Evolutionary conservation across 92 coral and sea anemone species (phyloP).

Genomic region (Pocillopora grandis): DNA sequence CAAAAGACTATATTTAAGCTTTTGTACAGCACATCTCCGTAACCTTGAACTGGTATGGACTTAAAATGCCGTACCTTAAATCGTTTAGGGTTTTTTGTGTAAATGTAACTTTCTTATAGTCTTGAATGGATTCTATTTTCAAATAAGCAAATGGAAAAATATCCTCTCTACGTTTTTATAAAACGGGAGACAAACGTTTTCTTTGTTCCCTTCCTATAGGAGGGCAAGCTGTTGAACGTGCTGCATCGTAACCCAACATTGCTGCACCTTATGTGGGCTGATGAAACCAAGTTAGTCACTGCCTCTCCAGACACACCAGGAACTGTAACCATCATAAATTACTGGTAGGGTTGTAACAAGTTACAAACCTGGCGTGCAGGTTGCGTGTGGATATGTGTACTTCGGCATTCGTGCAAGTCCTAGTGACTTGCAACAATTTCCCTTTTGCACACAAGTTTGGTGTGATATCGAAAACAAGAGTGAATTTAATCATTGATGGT

Average conservation of each 20-base stretch:
- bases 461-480: too few relatives aligned
- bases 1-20: too few relatives aligned
- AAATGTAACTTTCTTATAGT: too few relatives aligned
- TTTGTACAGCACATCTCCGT: too few relatives aligned
- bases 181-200: not conserved
- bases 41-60: too few relatives aligned
- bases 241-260: constrained; percentile 70
- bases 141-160: not conserved
- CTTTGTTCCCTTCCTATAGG: constrained; percentile 26
- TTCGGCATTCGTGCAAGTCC: not conserved
- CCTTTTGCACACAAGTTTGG: too few relatives aligned
- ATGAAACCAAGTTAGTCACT: constrained; percentile 68
- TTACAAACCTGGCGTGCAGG: not conserved
- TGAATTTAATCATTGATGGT: too few relatives aligned
- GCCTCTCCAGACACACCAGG: constrained; percentile 79
- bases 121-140: too few relatives aligned
- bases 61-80: too few relatives aligned
- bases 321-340: constrained; percentile 66
- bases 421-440: too few relatives aligned
- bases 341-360: constrained; percentile 44
- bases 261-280: constrained; percentile 73
- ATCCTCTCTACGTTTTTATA: not conserved
- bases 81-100: too few relatives aligned
- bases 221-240: constrained; percentile 61
- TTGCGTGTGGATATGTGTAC: not conserved